These are phyloP conservation scores for Cephalopholis sonnerati DNA, from an alignment of 2,113 vertebrate species.

Conservation along the genomic window DNA sequence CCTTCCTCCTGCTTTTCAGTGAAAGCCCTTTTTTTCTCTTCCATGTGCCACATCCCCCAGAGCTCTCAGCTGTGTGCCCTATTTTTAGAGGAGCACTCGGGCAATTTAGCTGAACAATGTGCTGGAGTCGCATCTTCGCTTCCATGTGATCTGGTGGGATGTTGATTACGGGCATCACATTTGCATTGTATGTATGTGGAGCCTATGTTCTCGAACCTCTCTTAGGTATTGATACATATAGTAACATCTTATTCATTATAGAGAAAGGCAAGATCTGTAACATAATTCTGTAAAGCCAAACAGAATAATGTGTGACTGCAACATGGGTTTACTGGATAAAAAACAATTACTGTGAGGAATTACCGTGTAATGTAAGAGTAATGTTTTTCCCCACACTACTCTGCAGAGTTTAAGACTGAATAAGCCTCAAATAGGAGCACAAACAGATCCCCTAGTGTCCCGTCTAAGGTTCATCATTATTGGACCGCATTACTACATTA, in stretches of 20 bases:
- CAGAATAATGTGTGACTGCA: not conserved
- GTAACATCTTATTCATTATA: not conserved
- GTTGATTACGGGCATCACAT: constrained; percentile 54
- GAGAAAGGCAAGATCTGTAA: not conserved
- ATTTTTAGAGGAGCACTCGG: constrained; percentile 76
- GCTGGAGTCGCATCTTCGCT: constrained; percentile 52
- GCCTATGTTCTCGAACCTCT: constrained; percentile 12
- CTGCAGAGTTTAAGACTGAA: not conserved
- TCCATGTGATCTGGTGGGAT: constrained; percentile 50
- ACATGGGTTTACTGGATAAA: not conserved
- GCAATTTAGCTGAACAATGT: constrained; percentile 74
- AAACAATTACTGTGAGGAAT: not conserved
- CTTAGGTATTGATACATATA: constrained; percentile 4
- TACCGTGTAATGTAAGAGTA: not conserved
- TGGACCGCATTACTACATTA: constrained; percentile 55
- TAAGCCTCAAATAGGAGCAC: not conserved
- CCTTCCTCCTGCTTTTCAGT: constrained; percentile 45
- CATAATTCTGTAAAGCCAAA: not conserved
- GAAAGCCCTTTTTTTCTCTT: constrained; percentile 45
- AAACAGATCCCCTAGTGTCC: not conserved
- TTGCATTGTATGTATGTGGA: constrained; percentile 35
- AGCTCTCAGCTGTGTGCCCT: constrained; percentile 75
- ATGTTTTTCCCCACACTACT: not conserved
- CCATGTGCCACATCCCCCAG: constrained; percentile 62
- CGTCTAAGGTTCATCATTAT: constrained; percentile 10